Evolutionary conservation across 2,888 invertebrate species (phyloP), one percentile per base, ranked within the genome.

Genomic region (Gnatocerus cornutus): DNA sequence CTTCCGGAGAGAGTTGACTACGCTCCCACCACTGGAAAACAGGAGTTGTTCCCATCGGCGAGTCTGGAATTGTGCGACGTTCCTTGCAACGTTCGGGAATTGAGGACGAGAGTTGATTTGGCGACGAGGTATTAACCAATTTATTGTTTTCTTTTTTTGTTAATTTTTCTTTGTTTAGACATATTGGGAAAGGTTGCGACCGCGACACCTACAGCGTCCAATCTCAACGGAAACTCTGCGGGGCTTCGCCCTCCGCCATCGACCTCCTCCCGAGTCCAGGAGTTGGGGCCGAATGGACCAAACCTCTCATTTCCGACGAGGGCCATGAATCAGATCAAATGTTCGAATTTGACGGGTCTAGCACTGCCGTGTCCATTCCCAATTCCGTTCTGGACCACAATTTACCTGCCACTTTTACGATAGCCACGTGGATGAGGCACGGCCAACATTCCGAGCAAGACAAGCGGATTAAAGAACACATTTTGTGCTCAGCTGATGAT

Each of bases 101-200:
- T 89, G n/a, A 82, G 85, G 65, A 84, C 87, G 1, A 81, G 86
- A 64, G 87, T 85, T 1, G 84, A 85, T 76, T 75, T 85, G 58
- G 84, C 84, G n/a, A 85, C 85, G n/a, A 80, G 85, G 83, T 53
- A 27, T 16, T 10, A 8, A 4, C 29, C 29, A 29, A 7, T 33
- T 33, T 21, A 21, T 33, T 29, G 3, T 7, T 33, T 48, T 21
- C 21, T 64, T n/a, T 10, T 7, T 33, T 69, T 61, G 14, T 46
- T 12, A 45, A 21, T 21, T 21, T 21, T 4, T 21, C 21, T 21
- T 21, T 21, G 21, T 21, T 46, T 77, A 91, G 93, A 64, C 95
- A 98, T 83, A 97, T 97, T 72, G 98, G 97, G 74, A 95, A 96
- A 83, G 97, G 98, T 79, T 99, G 99, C 87, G 98, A 98, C 84